Evolutionary conservation across 1,140 invertebrate genomes (phyloP).

Genomic region (Leptinotarsa lineolata): DNA sequence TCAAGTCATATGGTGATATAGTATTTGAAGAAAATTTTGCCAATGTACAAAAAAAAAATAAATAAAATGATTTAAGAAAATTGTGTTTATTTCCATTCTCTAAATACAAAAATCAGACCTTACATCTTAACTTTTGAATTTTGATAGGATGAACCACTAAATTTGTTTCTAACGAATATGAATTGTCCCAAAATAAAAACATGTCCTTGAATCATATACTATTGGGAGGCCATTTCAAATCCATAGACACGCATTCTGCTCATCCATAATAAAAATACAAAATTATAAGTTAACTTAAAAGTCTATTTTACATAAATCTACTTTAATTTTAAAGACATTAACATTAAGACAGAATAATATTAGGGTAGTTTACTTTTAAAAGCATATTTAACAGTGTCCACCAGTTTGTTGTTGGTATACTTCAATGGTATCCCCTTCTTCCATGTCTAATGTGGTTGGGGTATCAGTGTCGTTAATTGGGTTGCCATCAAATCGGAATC

Average conservation of each 20-base stretch:
- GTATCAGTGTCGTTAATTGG: constrained; percentile 94
- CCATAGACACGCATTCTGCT: no score
- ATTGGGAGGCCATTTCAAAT: not conserved
- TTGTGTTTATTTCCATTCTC: not conserved
- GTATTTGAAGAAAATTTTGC: constrained; percentile 28
- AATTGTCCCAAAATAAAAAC: not conserved
- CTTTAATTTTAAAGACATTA: constrained; percentile 39
- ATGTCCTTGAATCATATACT: not conserved
- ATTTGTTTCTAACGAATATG: not conserved
- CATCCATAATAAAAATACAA: constrained; percentile 19
- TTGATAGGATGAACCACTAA: not conserved
- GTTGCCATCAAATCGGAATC: constrained; percentile 92
- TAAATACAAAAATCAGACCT: constrained; percentile 37
- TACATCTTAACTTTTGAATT: constrained; percentile 19
- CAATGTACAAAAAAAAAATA: constrained; percentile 16
- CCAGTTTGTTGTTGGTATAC: constrained; percentile 94
- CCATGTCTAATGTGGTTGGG: constrained; percentile 88
- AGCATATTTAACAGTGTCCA: constrained; percentile 57
- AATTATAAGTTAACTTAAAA: constrained; percentile 39
- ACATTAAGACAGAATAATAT: constrained; percentile 30
- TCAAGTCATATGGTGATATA: constrained; percentile 41
- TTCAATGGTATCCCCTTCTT: constrained; percentile 94
- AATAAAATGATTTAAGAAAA: constrained; percentile 23
- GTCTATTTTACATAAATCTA: constrained; percentile 45
- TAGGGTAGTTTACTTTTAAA: constrained; percentile 26